These are phyloP conservation scores for Physeter macrocephalus DNA, from an alignment of 2,113 vertebrate genomes.

Conservation along the genomic window DNA sequence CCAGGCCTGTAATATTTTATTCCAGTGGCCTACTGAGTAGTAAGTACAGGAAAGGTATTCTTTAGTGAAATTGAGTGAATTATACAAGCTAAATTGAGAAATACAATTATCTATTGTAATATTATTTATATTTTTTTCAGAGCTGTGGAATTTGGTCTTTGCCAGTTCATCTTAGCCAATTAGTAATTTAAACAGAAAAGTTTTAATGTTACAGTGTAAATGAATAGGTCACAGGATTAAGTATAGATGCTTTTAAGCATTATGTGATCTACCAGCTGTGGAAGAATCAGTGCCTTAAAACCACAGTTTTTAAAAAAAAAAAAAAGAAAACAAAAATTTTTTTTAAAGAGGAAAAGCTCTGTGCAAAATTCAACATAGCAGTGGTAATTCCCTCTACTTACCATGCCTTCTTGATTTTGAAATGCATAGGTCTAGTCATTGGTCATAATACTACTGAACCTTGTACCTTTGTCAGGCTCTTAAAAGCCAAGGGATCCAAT, in stretches of 20 bases:
- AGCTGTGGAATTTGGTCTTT: not conserved
- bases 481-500: not conserved
- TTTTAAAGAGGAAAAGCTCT: not conserved
- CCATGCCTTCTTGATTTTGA: not conserved
- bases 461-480: not conserved
- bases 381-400: not conserved
- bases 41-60: not conserved
- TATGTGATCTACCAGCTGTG: not conserved
- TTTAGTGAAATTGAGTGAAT: not conserved
- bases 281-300: not conserved
- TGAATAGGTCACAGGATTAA: not conserved
- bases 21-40: not conserved
- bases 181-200: not conserved
- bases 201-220: not conserved
- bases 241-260: not conserved
- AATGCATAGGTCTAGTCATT: not conserved
- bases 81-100: not conserved
- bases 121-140: slow-evolving; percentile 3
- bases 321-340: not conserved
- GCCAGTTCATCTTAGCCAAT: not conserved
- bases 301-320: too few species aligned
- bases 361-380: not conserved
- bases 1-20: not conserved
- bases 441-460: not conserved
- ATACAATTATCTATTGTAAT: not conserved